Base-by-base conservation (phyloP, 2,797 vertebrate genomes). In the Melanotaenia maccullochi region DNA sequence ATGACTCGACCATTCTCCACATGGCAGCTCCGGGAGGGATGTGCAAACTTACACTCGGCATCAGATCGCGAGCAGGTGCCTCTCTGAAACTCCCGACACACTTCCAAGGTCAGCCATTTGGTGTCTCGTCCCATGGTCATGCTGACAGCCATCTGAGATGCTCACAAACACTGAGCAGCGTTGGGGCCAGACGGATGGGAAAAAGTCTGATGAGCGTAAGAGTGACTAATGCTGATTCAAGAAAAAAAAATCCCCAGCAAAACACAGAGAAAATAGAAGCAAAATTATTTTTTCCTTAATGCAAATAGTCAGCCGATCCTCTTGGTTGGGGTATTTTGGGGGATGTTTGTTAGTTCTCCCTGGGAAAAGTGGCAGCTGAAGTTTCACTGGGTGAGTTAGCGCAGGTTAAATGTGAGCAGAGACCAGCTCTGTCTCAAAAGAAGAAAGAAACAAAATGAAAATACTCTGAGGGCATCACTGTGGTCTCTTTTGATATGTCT, bases 101-200 rank as follows among this genome's bases (percentile, higher is more conserved):
- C 98, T 96, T 99, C 98, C 92, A 99, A 94, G 56, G 97, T 99
- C 95, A 99, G 95, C 98, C 98, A 99, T 95, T 98, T 98, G 93
- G 97, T 97, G 94, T 99, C 98, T 75, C 97, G 96, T 79, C 97
- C 95, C 95, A 99, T 94, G 86, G 95, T 94, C 92, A 99, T 95
- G 91, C 95, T 97, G 88, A 97, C 93, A 81, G 97, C 94, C 95
- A 97, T 96, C 68, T 32, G 87, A 78, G 65, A 72, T 1, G 35
- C 73, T 75, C 66, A 60, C 71, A 49, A 76, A 65, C 58, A 72
- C 78, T 14, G 65, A 86, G 74, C 58, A 47, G 76, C 0, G 64
- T 44, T 13, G 54, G 52, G 38, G 65, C 35, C 72, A 60, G 76
- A 67, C 13, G 71, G 69, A 76, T 0, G 77, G 78, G 72, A 82